Conservation (phyloP, 1,140 invertebrate genomes). For the Maconellicoccus hirsutus region DNA sequence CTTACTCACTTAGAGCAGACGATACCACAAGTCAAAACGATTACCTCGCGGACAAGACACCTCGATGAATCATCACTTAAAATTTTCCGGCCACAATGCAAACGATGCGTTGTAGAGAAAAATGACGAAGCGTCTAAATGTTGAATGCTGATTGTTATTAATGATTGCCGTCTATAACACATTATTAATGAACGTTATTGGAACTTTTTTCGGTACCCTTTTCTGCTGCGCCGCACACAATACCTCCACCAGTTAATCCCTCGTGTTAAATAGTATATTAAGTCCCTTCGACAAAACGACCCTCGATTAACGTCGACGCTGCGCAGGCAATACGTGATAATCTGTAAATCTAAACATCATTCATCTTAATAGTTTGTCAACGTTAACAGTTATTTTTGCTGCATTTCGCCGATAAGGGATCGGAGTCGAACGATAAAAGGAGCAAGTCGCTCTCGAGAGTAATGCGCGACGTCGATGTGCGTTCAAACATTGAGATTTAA, state of each 20-base stretch:
- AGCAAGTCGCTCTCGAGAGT: background rate
- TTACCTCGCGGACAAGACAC: too few species aligned
- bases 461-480: background rate
- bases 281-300: constrained; percentile 2
- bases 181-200: constrained; percentile 4
- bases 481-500: constrained; percentile 4
- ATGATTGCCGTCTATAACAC: background rate
- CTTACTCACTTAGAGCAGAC: too few species aligned
- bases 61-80: background rate
- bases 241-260: constrained; percentile 4
- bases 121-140: constrained; percentile 3
- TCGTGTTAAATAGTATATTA: constrained; percentile 6
- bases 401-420: constrained; percentile 2
- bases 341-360: constrained; percentile 9
- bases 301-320: background rate
- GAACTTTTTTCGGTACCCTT: background rate
- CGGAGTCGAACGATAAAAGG: background rate
- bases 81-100: background rate
- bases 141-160: constrained; percentile 9
- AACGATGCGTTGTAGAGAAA: background rate
- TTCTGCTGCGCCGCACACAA: too few species aligned
- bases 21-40: too few species aligned
- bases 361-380: constrained; percentile 9
- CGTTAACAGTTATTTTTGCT: background rate
- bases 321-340: background rate